A percentile compares a stretch with the other conserved stretches of the same genome.
These are phyloP conservation scores for Caenorhabditis doughertyi DNA, from an alignment of 2,888 invertebrate species.

Conservation along the genomic window DNA sequence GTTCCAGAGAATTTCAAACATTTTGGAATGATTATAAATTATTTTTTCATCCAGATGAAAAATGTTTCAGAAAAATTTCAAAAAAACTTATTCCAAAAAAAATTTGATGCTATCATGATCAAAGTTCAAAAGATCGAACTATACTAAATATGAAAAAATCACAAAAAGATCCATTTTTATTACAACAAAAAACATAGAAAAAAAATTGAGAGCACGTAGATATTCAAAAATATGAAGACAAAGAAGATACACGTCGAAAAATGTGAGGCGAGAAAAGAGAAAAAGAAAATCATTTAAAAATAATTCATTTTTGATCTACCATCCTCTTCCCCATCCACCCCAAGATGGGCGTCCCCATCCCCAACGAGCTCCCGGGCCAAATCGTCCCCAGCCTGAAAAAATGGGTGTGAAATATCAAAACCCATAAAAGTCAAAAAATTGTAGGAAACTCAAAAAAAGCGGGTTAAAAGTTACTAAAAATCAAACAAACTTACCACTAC, in stretches of 20 bases:
- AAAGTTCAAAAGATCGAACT: too few relatives aligned
- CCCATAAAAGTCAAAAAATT: not conserved
- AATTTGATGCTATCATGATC: too few relatives aligned
- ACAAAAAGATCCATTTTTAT: too few relatives aligned
- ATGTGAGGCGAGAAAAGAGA: not conserved
- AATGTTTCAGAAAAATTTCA: too few relatives aligned
- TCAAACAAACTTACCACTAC: slow-evolving; percentile 25
- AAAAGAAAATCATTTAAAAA: not conserved
- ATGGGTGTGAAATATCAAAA: not conserved
- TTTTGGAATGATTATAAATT: too few relatives aligned
- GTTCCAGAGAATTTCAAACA: too few relatives aligned
- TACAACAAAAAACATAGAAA: too few relatives aligned
- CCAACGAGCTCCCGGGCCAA: slow-evolving; percentile 51
- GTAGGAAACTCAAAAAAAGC: not conserved
- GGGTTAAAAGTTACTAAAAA: not conserved
- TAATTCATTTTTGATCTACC: slow-evolving; percentile 1
- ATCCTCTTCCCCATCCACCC: slow-evolving; percentile 54
- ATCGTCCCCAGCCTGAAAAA: slow-evolving; percentile 52
- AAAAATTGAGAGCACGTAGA: too few relatives aligned
- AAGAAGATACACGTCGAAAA: not conserved
- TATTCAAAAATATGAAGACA: too few relatives aligned
- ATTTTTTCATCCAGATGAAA: too few relatives aligned
- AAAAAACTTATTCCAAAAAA: too few relatives aligned
- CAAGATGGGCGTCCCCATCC: slow-evolving; percentile 53
- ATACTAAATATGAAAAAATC: too few relatives aligned